Evolutionary conservation across 2,888 invertebrate species (phyloP), one percentile per base, ranked within the genome.

Genomic region (Pristionchus japonicus): DNA sequence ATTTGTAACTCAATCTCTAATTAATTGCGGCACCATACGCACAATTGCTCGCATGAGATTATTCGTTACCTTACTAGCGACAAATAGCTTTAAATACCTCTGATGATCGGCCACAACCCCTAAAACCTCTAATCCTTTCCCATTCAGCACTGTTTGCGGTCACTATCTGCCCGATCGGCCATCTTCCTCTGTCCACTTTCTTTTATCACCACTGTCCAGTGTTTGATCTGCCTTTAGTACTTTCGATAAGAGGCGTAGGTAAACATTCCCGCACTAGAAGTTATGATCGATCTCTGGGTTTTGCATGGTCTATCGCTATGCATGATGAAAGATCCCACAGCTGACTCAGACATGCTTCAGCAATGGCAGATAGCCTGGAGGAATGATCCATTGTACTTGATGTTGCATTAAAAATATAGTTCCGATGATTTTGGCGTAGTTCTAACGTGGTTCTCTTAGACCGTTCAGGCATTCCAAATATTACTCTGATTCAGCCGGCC

Each of bases 171-270:
- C 74, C 23, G 31, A 40, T 74, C 9, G 74, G 6, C 43, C 74
- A 74, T 74, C 74, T 74, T 40, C 40, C 40, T 49, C n/a, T n/a
- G n/a, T 52, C 70, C 37, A 34, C 37, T 40, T 77, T 77, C 70
- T 70, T 77, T 77, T 77, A 77, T 77, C 77, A 77, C 77, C 77
- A n/a, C n/a, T n/a, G 77, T 11, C 47, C 34, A 43, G 15, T 77
- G 77, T 77, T 77, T 77, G 77, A 77, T 77, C 77, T 57, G 52
- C 57, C 57, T 57, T 57, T 57, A 57, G 57, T 57, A 57, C 57
- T 57, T 57, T 20, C 23, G 23, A 57, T 57, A 57, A 57, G 57
- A 57, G 23, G 57, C 57, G n/a, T 23, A 9, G n/a, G 57, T 57
- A 57, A 57, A 57, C 57, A 57, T 6, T 57, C 6, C 57, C n/a